These are phyloP conservation scores for Lepidurus apus DNA, from an alignment of 1,140 invertebrate genomes.

Conservation along the genomic window DNA sequence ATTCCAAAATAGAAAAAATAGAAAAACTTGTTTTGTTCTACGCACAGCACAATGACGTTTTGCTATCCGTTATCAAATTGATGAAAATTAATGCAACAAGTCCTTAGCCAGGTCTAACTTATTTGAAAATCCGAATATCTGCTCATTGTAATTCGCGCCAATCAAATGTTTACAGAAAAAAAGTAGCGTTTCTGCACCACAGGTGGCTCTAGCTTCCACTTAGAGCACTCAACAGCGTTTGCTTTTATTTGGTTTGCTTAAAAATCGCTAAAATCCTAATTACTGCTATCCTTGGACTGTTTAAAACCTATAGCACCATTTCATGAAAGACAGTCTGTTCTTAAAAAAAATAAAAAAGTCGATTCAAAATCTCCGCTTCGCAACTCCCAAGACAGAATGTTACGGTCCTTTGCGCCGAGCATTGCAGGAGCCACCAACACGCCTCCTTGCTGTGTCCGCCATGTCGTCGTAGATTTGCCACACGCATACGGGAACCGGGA, in stretches of 20 bases:
- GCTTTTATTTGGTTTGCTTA: neutral
- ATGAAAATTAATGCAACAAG: too few relatives aligned
- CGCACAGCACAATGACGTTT: too few relatives aligned
- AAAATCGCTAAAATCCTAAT: neutral
- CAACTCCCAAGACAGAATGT: neutral
- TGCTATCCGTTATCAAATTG: too few relatives aligned
- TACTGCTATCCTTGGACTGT: neutral
- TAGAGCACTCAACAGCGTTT: neutral
- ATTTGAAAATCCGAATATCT: too few relatives aligned
- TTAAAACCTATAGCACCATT: neutral
- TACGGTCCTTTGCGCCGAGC: neutral
- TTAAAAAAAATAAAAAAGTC: too few relatives aligned
- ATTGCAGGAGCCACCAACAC: neutral
- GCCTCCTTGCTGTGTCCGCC: constrained; percentile 3
- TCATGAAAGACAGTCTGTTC: too few relatives aligned
- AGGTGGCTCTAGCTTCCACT: neutral
- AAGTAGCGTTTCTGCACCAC: neutral
- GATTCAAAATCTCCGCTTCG: neutral
- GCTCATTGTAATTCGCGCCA: neutral
- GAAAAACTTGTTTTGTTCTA: too few relatives aligned
- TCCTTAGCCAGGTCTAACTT: too few relatives aligned
- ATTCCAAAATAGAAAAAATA: too few relatives aligned
- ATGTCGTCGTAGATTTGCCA: neutral
- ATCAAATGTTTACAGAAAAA: neutral
- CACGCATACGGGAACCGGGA: neutral